Conservation (phyloP, 2,888 invertebrate species). For the Cataglyphis rosenhaueri region DNA sequence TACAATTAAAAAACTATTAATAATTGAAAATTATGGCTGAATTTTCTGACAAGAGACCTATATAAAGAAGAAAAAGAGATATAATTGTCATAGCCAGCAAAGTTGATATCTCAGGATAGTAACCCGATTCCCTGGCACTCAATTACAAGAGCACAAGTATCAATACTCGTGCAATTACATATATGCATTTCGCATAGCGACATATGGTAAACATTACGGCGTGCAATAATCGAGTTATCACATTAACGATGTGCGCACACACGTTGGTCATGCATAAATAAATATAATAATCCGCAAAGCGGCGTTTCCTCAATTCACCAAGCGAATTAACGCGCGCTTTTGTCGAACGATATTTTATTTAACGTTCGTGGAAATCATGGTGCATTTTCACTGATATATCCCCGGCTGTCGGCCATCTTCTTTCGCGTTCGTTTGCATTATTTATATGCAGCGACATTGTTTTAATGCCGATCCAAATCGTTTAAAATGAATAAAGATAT, state of each 20-base stretch:
- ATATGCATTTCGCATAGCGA: slow-evolving; percentile 24
- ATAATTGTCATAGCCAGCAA: not conserved
- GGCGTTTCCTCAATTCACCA: slow-evolving; percentile 41
- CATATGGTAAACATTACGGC: slow-evolving; percentile 28
- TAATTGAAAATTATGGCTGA: not conserved
- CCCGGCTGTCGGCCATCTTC: slow-evolving; percentile 8
- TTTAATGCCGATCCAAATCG: slow-evolving; percentile 11
- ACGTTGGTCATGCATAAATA: slow-evolving; percentile 43
- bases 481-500: slow-evolving; percentile 32
- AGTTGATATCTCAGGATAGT: not conserved
- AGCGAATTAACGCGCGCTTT: slow-evolving; percentile 43
- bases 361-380: slow-evolving; percentile 14
- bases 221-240: slow-evolving; percentile 49
- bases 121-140: not conserved
- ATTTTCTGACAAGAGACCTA: not conserved
- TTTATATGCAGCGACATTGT: slow-evolving; percentile 28
- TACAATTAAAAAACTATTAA: not conserved
- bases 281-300: slow-evolving; percentile 52
- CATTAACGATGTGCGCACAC: slow-evolving; percentile 28
- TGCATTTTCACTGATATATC: not conserved
- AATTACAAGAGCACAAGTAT: slow-evolving; percentile 11
- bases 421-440: slow-evolving; percentile 23
- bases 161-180: not conserved
- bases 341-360: slow-evolving; percentile 49
- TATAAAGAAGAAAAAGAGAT: not conserved